phyloP scores from a whole-genome alignment of 2,888 invertebrate species.

The Caenorhabditis sp. region DNA sequence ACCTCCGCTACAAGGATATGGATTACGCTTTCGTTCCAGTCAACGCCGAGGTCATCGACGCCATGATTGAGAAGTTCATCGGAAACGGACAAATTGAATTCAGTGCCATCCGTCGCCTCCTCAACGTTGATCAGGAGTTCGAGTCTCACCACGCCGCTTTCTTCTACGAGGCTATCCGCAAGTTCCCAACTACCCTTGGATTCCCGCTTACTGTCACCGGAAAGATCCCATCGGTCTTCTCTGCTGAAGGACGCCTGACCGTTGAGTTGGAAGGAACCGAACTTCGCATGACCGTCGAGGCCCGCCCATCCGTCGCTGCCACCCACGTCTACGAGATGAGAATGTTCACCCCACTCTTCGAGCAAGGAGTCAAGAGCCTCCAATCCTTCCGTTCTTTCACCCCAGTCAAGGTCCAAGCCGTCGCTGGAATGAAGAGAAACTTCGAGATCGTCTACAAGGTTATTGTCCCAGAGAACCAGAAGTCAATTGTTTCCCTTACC shows the following conservation, averaged over 20 bases:
- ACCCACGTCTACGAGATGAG: constrained; percentile 69
- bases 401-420: constrained; percentile 74
- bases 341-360: constrained; percentile 73
- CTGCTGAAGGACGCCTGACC: constrained; percentile 59
- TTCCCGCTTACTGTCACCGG: constrained; percentile 73
- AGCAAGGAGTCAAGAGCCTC: constrained; percentile 75
- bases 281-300: constrained; percentile 58
- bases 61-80: constrained; percentile 62
- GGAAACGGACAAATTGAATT: constrained; percentile 56
- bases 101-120: constrained; percentile 61
- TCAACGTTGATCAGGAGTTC: constrained; percentile 63
- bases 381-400: constrained; percentile 66
- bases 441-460: constrained; percentile 56
- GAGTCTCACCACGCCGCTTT: constrained; percentile 63
- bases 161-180: constrained; percentile 66
- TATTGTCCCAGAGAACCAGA: constrained; percentile 65
- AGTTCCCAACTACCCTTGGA: constrained; percentile 76
- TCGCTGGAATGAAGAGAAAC: constrained; percentile 50
- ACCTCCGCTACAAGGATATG: constrained; percentile 74
- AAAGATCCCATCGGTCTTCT: constrained; percentile 69
- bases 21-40: constrained; percentile 78
- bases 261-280: constrained; percentile 48
- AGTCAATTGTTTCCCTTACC: constrained; percentile 64
- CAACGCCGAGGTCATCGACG: constrained; percentile 66
- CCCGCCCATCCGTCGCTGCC: constrained; percentile 67